Conservation (phyloP, 2,888 invertebrate species). For the Epiblema foenella region DNA sequence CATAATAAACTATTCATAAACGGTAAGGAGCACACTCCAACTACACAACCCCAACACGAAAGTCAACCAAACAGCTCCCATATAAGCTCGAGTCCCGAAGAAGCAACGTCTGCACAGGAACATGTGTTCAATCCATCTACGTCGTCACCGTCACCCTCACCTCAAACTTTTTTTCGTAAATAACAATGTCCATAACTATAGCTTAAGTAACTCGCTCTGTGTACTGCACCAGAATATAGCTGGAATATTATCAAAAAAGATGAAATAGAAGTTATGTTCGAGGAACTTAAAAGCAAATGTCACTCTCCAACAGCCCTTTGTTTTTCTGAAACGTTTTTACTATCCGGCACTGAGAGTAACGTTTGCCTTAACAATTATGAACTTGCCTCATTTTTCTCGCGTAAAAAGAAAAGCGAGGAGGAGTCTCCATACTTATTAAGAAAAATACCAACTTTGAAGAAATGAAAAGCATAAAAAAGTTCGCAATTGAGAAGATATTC, state of each 20-base stretch:
- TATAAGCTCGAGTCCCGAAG: no score
- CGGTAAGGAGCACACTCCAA: no score
- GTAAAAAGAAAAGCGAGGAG: constrained; percentile 7
- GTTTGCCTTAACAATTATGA: constrained; percentile 11
- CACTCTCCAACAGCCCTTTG: background rate
- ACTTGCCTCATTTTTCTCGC: constrained; percentile 14
- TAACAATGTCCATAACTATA: background rate
- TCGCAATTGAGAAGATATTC: constrained; percentile 12
- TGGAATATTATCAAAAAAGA: constrained; percentile 12
- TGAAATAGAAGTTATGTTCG: constrained; percentile 6
- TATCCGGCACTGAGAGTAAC: constrained; percentile 8
- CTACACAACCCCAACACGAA: no score
- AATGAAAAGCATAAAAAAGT: background rate
- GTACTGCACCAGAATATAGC: constrained; percentile 21
- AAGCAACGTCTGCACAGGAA: no score
- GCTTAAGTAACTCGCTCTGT: background rate
- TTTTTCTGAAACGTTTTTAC: constrained; percentile 17
- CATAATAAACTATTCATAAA: no score
- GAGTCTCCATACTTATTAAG: constrained; percentile 5
- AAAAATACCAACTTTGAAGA: background rate
- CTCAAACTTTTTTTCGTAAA: background rate
- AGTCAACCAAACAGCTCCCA: no score
- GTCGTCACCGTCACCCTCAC: background rate
- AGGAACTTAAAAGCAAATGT: constrained; percentile 1
- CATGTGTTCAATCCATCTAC: background rate